Evolutionary conservation across 2,797 vertebrate genomes (phyloP).

Genomic region (Acanthornis magna): DNA sequence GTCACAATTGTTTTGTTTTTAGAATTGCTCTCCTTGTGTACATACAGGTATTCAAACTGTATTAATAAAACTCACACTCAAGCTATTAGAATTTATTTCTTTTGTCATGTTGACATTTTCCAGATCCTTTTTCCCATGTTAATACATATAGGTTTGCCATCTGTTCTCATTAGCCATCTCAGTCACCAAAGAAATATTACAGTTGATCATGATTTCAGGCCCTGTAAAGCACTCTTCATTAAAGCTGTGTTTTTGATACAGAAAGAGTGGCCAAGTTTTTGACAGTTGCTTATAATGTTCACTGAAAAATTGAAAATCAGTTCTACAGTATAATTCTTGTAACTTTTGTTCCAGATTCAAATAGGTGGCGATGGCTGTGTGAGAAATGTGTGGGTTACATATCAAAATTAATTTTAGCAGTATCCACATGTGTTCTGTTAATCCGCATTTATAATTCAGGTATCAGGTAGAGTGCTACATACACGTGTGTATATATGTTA

Average conservation of each 20-base stretch:
- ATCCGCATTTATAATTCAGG: neutral
- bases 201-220: neutral
- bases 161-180: conserved; percentile 50
- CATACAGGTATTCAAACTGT: neutral
- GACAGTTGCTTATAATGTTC: neutral
- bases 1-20: neutral
- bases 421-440: neutral
- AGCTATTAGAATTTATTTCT: conserved; percentile 35
- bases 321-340: neutral
- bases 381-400: neutral
- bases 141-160: conserved; percentile 22
- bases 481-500: neutral
- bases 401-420: neutral
- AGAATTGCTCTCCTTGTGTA: neutral
- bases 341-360: neutral
- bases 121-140: conserved; percentile 10
- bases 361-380: neutral
- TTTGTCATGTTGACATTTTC: neutral
- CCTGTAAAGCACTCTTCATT: conserved; percentile 17
- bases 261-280: neutral
- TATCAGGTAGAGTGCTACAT: neutral
- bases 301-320: neutral
- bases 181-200: neutral
- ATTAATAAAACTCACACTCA: conserved; percentile 37
- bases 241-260: conserved; percentile 17